A percentile compares a stretch with the other conserved stretches of the same genome.
Evolutionary conservation across 2,888 invertebrate genomes (phyloP).

Genomic region (Chrysolina americana): DNA sequence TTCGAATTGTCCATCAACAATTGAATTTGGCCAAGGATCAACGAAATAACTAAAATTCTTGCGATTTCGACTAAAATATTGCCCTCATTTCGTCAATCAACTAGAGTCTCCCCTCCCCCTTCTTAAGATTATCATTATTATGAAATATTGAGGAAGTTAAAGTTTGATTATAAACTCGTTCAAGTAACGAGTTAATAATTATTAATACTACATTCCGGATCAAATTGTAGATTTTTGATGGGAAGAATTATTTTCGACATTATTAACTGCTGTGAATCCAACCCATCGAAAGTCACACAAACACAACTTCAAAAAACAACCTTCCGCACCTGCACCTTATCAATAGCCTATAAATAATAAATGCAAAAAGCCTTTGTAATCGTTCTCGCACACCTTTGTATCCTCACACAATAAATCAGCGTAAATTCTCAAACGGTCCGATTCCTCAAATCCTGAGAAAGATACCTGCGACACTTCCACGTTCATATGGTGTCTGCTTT

Average conservation of each 20-base stretch:
- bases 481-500: constrained; percentile 14
- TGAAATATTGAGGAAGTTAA: too few species aligned
- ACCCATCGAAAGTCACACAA: neutral
- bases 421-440: neutral
- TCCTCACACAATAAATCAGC: constrained; percentile 11
- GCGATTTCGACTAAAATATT: too few species aligned
- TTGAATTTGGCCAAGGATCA: too few species aligned
- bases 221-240: too few species aligned
- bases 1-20: too few species aligned
- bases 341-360: constrained; percentile 2
- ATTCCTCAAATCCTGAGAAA: constrained; percentile 1
- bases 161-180: too few species aligned
- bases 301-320: neutral
- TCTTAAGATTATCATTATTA: too few species aligned
- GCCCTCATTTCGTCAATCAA: too few species aligned
- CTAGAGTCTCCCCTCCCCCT: too few species aligned
- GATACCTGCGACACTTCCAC: constrained; percentile 19
- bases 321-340: neutral
- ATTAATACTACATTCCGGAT: too few species aligned
- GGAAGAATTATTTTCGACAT: neutral
- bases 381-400: constrained; percentile 7
- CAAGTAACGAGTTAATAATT: too few species aligned
- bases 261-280: neutral
- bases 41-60: too few species aligned
- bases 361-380: constrained; percentile 5